phyloP scores from a whole-genome alignment of 2,113 vertebrate genomes.

The Prunella fulvescens region DNA sequence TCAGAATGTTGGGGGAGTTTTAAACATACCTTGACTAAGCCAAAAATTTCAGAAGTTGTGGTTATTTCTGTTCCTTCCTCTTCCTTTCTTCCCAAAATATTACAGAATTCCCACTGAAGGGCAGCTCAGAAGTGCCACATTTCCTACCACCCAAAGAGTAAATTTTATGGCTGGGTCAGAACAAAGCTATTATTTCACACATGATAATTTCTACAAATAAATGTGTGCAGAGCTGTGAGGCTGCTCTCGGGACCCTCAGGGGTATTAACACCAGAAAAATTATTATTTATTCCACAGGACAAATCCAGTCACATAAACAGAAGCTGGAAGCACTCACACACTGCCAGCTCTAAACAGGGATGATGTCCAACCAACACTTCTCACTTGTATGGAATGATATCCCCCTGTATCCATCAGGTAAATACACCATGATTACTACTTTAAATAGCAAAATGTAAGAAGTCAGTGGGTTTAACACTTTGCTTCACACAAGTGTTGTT shows the following conservation, averaged over 20 bases:
- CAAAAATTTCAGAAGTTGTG: not conserved
- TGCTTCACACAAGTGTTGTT: not conserved
- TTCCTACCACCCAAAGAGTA: not conserved
- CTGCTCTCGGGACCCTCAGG: not conserved
- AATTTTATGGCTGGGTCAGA: not conserved
- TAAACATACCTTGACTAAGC: not conserved
- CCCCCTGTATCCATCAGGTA: not conserved
- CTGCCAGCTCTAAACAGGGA: not conserved
- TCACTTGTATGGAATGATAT: rapidly evolving
- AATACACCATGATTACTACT: not conserved
- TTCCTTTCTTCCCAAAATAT: not conserved
- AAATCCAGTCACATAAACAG: not conserved
- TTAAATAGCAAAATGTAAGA: not conserved
- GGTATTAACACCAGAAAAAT: not conserved
- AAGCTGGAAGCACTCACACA: not conserved
- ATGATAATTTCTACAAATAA: not conserved
- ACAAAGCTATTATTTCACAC: not conserved
- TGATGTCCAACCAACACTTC: not conserved
- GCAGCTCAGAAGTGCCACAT: not conserved
- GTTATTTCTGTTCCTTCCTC: not conserved
- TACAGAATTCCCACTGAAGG: not conserved
- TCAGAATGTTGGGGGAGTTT: not conserved
- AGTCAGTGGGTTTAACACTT: not conserved
- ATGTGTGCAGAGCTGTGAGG: not conserved
- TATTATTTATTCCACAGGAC: not conserved